Base-by-base conservation (phyloP, 2,888 invertebrate species). In the Sesamia inferens region DNA sequence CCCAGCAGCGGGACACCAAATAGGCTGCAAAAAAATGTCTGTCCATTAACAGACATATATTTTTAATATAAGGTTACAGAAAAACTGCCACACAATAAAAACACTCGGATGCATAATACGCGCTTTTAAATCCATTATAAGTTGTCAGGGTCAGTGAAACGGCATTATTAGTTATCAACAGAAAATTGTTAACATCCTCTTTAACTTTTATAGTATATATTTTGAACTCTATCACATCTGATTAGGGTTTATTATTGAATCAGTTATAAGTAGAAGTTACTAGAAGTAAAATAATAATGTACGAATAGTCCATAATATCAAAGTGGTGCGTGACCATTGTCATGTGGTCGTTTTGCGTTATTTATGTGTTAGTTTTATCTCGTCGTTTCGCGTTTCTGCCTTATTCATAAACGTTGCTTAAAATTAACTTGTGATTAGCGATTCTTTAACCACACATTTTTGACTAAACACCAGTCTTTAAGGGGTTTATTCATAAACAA, bases 121-220 rank as follows among this genome's bases (percentile, higher is more conserved):
- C 51, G 62, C 24, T 48, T 47, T 39, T 68, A 58, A 69, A 64
- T 64, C 51, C 31, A 67, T 58, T 39, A 42, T 57, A 48, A 16
- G 24, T 54, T 22, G 19, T 22, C 82, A 81, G 72, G 78, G 84
- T 69, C 71, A 72, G 75, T 55, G 67, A 84, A 83, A 78, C 72
- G 68, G 69, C 39, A 68, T 79, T 47, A 66, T 59, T 74, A 74
- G 22, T 64, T 68, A 58, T 81, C 78, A 71, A 72, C 71, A 71
- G 71, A 81, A 78, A 83, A 83, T 84, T 84, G 44, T 72, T 55
- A 11, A 68, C 72, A 78, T 83, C 83, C 83, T 83, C 22, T 58
- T 44, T 7, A 48, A 68, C 19, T 10, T n/a, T 14, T 11, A 3
- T 2, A 8, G 11, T 24, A 3, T 65, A 57, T 14, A 76, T 54